Conservation (phyloP, 2,888 invertebrate genomes). For the Seladonia tumulorum region DNA sequence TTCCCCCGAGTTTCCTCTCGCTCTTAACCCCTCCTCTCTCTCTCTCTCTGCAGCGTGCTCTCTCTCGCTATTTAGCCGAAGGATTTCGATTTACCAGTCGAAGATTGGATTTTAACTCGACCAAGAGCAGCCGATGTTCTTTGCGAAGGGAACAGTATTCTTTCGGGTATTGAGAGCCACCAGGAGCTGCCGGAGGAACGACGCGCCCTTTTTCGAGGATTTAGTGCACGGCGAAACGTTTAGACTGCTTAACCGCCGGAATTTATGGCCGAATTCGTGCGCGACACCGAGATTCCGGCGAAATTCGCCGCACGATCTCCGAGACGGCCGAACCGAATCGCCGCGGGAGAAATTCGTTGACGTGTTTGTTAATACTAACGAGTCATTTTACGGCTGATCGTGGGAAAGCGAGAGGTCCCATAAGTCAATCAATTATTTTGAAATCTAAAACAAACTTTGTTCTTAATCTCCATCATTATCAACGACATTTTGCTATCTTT, state of each 20-base stretch:
- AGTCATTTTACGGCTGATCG: not conserved
- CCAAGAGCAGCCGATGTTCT: not conserved
- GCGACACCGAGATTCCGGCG: slow-evolving; percentile 20
- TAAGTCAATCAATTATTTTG: too few relatives aligned
- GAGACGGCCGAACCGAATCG: slow-evolving; percentile 5
- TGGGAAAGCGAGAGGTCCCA: too few relatives aligned
- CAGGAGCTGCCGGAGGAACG: not conserved
- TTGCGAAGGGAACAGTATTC: not conserved
- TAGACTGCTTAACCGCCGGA: slow-evolving; percentile 51
- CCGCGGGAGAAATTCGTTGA: not conserved
- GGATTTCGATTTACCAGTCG: slow-evolving; percentile 18
- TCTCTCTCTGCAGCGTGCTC: not conserved
- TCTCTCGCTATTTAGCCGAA: not conserved
- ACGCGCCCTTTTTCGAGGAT: slow-evolving; percentile 18
- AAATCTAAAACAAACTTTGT: too few relatives aligned
- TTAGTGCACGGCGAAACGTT: slow-evolving; percentile 37
- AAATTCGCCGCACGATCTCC: slow-evolving; percentile 16
- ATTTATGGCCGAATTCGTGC: slow-evolving; percentile 25
- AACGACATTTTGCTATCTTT: too few relatives aligned
- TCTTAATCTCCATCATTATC: too few relatives aligned
- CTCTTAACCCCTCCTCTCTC: not conserved
- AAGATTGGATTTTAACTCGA: slow-evolving; percentile 9
- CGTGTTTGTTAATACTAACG: not conserved
- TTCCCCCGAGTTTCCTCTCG: not conserved
- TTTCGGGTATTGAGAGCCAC: not conserved